Evolutionary conservation across 2,888 invertebrate genomes (phyloP), one percentile per base, ranked within the genome.

Genomic region (Hofmannophila pseudospretella): DNA sequence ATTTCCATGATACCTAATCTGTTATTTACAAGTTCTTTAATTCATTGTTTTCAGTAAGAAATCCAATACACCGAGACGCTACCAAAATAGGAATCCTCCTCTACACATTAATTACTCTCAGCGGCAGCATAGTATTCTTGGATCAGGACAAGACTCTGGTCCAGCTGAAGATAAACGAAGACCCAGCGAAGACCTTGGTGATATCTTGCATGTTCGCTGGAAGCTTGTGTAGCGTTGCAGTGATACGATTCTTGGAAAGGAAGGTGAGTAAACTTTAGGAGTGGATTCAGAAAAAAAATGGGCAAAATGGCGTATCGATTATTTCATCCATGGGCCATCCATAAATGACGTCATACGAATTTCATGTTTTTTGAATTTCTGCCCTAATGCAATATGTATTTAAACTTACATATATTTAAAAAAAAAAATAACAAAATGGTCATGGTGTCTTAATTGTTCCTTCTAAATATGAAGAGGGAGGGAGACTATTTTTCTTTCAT

Each of bases 101-200:
- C 0, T 64, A 62, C 45, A 80, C 75, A 0, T 45, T 63, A 0
- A 62, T 62, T 23, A 48, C 63, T 0, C 40, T 85, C 0, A 63
- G 77, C 22, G 84, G 84, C 0, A 76, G 72, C 30, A 62, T 78
- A 0, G 44, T 81, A 7, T 85, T 84, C 44, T 36, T 82, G 4
- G 74, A 84, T 23, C 70, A 79, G 34, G 53, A 71, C 28, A 78
- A 79, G 42, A 58, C 66, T 0, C 36, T 82, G 39, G 39, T 52
- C 4, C 77, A 81, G 45, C 44, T 81, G 16, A 54, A 59, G 19
- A 47, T 65, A 4, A 39, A 51, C 0, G 39, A 47, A 1, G 77
- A 76, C 28, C 66, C 72, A 13, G 57, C 73, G 0, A 65, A 52
- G 7, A 49, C 51, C 3, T 36, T 82, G 28, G 63, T 73, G 0